These are phyloP conservation scores for Aethes cnicana DNA, from an alignment of 2,888 invertebrate genomes.

Conservation along the genomic window DNA sequence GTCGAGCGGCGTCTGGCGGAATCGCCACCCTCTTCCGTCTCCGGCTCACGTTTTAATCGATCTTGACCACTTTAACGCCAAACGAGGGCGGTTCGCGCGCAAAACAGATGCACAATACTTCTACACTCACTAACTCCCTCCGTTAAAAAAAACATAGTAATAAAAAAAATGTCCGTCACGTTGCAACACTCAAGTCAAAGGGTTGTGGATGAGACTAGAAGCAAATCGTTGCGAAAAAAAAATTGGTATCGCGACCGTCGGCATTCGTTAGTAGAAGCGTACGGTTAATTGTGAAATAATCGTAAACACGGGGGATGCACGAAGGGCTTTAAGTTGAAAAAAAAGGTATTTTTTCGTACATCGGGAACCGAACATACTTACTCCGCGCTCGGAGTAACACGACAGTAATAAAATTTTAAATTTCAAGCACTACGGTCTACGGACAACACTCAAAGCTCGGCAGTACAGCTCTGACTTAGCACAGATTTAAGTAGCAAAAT, in stretches of 20 bases:
- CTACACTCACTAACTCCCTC: conserved; percentile 66
- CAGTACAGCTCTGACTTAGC: conserved; percentile 58
- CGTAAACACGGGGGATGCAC: conserved; percentile 77
- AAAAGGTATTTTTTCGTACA: conserved; percentile 55
- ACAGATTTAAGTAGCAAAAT: conserved; percentile 54
- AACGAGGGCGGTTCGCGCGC: conserved; percentile 56
- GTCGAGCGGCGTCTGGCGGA: conserved; percentile 66
- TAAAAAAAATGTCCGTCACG: conserved; percentile 60
- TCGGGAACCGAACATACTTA: conserved; percentile 52
- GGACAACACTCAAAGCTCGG: conserved; percentile 74
- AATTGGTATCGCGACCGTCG: conserved; percentile 61
- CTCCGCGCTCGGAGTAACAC: conserved; percentile 40
- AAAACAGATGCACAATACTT: conserved; percentile 80
- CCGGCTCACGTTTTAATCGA: conserved; percentile 73
- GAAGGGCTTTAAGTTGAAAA: conserved; percentile 51
- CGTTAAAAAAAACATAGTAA: conserved; percentile 49
- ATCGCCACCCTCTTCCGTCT: conserved; percentile 73
- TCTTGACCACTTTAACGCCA: too few species aligned
- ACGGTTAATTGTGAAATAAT: conserved; percentile 61
- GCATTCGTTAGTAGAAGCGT: conserved; percentile 76
- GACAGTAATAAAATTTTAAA: conserved; percentile 44
- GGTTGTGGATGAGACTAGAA: conserved; percentile 79
- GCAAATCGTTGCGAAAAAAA: conserved; percentile 44
- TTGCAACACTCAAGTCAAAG: conserved; percentile 66
- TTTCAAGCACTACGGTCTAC: conserved; percentile 58